Evolutionary conservation across 2,888 invertebrate genomes (phyloP).

Genomic region (Parnassius mnemosyne): DNA sequence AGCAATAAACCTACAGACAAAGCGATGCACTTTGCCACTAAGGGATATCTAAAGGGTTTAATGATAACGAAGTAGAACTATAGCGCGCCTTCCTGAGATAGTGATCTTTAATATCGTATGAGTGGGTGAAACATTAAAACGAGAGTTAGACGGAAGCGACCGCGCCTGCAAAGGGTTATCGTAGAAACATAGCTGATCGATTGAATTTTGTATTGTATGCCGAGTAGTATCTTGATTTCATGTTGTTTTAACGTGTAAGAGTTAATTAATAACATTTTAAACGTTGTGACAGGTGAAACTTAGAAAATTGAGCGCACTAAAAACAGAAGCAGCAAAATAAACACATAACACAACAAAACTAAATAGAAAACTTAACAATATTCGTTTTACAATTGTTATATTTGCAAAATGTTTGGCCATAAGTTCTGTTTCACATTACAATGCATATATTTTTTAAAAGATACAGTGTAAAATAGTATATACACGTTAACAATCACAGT

Average conservation of each 20-base stretch:
- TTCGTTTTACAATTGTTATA: no score
- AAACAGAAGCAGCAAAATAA: no score
- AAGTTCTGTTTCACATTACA: no score
- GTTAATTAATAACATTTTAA: not conserved
- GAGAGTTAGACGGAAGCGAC: constrained; percentile 60
- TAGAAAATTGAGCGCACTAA: no score
- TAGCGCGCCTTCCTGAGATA: constrained; percentile 75
- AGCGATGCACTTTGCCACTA: constrained; percentile 13
- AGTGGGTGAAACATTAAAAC: constrained; percentile 72
- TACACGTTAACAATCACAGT: no score
- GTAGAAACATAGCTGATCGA: constrained; percentile 32
- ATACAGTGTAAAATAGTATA: no score
- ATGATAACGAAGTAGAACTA: constrained; percentile 72
- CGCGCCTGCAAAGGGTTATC: constrained; percentile 55
- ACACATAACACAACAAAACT: no score
- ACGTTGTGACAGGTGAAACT: not conserved
- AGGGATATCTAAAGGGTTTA: constrained; percentile 61
- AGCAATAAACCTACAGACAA: constrained; percentile 28
- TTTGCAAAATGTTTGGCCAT: no score
- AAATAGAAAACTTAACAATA: no score
- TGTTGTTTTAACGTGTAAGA: constrained; percentile 1
- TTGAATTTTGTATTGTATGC: constrained; percentile 30
- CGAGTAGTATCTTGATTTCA: constrained; percentile 12
- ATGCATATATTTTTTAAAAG: no score
- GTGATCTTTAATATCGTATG: constrained; percentile 75